Percentiles rank a stretch among this genome's conserved stretches.
Conservation (phyloP, 2,888 invertebrate species). For the Zygogramma bicolorata region DNA sequence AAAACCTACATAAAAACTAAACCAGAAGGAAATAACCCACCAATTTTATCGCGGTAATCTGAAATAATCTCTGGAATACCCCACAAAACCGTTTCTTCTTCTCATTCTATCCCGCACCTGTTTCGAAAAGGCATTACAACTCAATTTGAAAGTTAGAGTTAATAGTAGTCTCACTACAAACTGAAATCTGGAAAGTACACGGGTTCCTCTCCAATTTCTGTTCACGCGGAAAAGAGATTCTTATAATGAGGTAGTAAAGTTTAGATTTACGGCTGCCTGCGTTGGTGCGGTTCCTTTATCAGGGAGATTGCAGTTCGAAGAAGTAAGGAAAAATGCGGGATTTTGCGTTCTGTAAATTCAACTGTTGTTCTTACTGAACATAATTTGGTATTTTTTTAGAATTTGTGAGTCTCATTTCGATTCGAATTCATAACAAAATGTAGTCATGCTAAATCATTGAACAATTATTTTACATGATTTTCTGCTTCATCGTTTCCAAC, state of each 20-base stretch:
- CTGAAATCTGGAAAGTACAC: constrained; percentile 13
- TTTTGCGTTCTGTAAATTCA: neutral
- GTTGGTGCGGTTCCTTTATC: neutral
- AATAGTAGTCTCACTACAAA: neutral
- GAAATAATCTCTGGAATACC: no score
- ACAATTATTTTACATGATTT: no score
- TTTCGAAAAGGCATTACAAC: neutral
- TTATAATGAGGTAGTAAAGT: constrained; percentile 3
- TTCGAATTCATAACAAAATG: no score
- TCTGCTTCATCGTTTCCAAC: no score
- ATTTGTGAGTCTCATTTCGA: no score
- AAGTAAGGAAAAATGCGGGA: neutral
- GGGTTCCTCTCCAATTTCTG: constrained; percentile 3
- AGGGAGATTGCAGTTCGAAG: neutral
- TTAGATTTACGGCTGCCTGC: neutral
- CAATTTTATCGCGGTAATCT: no score
- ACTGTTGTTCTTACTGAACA: neutral
- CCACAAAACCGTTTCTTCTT: neutral
- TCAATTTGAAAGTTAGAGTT: constrained; percentile 21
- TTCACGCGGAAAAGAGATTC: constrained; percentile 10
- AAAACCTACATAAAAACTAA: no score
- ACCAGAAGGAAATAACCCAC: no score
- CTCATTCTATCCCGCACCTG: neutral
- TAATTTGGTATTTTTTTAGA: neutral
- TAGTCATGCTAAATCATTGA: no score